Evolutionary conservation across 2,888 invertebrate genomes (phyloP).

Genomic region (Malthinus flaveolus): DNA sequence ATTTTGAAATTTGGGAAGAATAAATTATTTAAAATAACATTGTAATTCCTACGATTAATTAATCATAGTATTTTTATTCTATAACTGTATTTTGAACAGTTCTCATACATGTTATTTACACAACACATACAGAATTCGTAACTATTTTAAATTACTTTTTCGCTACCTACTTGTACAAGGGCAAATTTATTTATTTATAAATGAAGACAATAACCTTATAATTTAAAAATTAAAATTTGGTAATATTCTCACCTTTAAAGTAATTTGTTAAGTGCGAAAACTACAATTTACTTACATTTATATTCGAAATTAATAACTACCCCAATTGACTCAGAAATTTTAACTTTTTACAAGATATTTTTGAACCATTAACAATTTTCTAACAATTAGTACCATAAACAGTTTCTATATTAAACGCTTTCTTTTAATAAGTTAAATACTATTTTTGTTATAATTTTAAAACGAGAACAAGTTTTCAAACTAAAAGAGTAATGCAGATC

Average conservation of each 20-base stretch:
- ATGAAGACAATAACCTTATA: conserved; percentile 2
- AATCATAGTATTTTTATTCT: conserved; percentile 7
- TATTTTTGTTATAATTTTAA: not conserved
- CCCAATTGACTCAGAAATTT: conserved; percentile 15
- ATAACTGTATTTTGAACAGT: conserved; percentile 25
- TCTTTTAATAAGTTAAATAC: not conserved
- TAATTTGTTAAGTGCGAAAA: conserved; percentile 6
- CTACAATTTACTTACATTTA: conserved; percentile 4
- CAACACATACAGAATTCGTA: conserved; percentile 33
- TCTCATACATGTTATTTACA: conserved; percentile 31
- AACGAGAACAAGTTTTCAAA: too few species aligned
- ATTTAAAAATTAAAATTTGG: not conserved
- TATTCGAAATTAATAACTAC: conserved; percentile 7
- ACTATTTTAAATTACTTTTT: conserved; percentile 16
- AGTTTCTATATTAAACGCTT: conserved; percentile 5
- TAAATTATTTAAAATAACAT: too few species aligned
- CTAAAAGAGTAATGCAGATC: too few species aligned
- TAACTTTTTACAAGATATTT: not conserved
- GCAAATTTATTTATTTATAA: not conserved
- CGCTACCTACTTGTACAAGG: conserved; percentile 23
- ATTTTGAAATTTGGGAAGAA: too few species aligned
- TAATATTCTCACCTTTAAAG: conserved; percentile 3
- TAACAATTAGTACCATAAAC: conserved; percentile 27
- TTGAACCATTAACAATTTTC: conserved; percentile 13
- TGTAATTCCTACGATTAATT: too few species aligned